A percentile compares a stretch with the other conserved stretches of the same genome.
Conservation (phyloP, 2,888 invertebrate species). For the Pyrrhosoma nymphula region DNA sequence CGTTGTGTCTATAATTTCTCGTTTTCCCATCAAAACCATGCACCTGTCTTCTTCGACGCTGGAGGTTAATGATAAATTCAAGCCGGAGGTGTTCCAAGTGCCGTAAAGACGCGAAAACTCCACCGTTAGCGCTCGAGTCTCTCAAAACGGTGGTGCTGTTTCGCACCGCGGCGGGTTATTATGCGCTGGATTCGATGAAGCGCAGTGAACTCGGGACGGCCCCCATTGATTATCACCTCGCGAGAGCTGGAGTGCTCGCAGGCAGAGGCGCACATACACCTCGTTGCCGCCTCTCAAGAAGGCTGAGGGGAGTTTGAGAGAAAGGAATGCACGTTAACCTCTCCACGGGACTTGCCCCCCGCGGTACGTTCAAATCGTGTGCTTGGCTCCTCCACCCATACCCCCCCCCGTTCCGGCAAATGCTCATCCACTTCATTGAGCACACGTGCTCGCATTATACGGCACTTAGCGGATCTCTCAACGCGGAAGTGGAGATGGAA, state of each 20-base stretch:
- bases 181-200: background rate
- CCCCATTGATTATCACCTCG: constrained; percentile 24
- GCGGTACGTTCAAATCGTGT: background rate
- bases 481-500: constrained; percentile 48
- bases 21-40: background rate
- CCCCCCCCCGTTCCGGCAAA: background rate
- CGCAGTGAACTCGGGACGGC: background rate
- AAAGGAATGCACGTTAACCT: background rate
- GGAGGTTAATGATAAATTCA: background rate
- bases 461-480: constrained; percentile 55
- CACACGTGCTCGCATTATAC: constrained; percentile 59
- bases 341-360: background rate
- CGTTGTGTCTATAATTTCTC: background rate
- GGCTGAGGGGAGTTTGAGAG: background rate
- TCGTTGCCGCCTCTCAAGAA: background rate
- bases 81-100: background rate
- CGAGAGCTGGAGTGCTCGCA: background rate
- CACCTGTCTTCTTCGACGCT: background rate
- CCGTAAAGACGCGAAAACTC: background rate
- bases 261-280: too few relatives aligned
- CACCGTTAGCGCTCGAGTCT: background rate
- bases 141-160: background rate
- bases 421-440: constrained; percentile 47
- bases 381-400: background rate
- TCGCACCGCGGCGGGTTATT: background rate